Conservation (phyloP, 2,797 vertebrate species). For the Cichlasoma orientale region DNA sequence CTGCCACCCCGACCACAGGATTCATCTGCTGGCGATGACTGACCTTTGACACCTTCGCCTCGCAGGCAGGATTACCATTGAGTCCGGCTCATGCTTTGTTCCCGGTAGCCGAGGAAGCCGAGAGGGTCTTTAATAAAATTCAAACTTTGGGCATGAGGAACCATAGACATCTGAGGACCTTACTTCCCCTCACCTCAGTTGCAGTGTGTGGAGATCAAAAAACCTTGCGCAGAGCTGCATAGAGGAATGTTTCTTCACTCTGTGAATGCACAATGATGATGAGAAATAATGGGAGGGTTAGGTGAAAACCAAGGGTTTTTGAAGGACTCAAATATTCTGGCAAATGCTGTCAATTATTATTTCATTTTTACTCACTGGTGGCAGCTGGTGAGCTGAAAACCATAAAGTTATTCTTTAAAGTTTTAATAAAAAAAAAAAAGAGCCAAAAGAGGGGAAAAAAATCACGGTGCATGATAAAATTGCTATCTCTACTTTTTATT, state of each 20-base stretch:
- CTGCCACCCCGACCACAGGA: conserved; percentile 75
- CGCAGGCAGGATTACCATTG: conserved; percentile 82
- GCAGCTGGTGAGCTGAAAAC: conserved; percentile 4
- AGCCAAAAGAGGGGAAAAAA: conserved; percentile 5
- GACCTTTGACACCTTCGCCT: conserved; percentile 79
- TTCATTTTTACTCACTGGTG: conserved; percentile 15
- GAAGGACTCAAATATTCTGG: conserved; percentile 62
- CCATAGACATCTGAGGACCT: conserved; percentile 74
- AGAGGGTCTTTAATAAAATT: conserved; percentile 82
- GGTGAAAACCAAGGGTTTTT: conserved; percentile 61
- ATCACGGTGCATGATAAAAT: conserved; percentile 7
- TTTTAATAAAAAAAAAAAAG: conserved; percentile 11
- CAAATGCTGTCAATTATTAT: conserved; percentile 53
- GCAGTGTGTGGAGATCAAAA: conserved; percentile 76
- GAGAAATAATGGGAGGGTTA: conserved; percentile 64
- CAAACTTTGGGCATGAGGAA: conserved; percentile 79
- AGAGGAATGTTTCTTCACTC: conserved; percentile 57
- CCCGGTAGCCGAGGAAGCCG: conserved; percentile 69
- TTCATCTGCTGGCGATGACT: conserved; percentile 78
- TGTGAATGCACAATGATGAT: conserved; percentile 75
- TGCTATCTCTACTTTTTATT: conserved; percentile 56
- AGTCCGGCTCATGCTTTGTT: conserved; percentile 80
- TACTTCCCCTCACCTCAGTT: conserved; percentile 74
- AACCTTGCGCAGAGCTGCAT: conserved; percentile 63
- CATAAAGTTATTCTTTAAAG: conserved; percentile 15